These are phyloP conservation scores for Anticlea derivata DNA, from an alignment of 2,888 invertebrate species.

Conservation along the genomic window DNA sequence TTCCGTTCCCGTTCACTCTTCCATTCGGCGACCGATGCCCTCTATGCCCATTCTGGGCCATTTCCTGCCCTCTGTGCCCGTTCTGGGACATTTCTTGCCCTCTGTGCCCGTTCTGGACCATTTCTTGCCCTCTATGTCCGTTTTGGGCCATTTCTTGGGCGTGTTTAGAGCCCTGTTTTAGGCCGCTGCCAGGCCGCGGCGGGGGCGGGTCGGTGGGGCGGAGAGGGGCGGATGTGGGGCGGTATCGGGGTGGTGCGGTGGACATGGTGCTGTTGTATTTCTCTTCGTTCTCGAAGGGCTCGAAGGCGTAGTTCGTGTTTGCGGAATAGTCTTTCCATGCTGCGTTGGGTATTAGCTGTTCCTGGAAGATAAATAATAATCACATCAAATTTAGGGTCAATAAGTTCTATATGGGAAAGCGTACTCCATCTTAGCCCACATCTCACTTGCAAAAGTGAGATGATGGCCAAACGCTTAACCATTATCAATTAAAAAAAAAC, in stretches of 20 bases:
- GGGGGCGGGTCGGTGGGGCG: conserved; percentile 56
- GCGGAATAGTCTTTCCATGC: conserved; percentile 96
- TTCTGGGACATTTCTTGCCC: not conserved
- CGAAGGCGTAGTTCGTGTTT: conserved; percentile 95
- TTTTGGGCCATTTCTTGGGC: conserved; percentile 3
- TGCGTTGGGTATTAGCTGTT: conserved; percentile 91
- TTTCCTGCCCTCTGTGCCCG: conserved; percentile 18
- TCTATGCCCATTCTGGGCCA: conserved; percentile 25
- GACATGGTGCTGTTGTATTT: conserved; percentile 77
- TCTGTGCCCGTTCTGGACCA: conserved; percentile 18
- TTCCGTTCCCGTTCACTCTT: conserved; percentile 31
- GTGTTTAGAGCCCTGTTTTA: conserved; percentile 7
- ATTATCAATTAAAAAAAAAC: too few relatives aligned
- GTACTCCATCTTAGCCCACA: too few relatives aligned
- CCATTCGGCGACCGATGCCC: conserved; percentile 20
- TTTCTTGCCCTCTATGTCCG: conserved; percentile 17
- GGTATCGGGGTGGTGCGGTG: conserved; percentile 47
- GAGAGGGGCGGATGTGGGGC: conserved; percentile 29
- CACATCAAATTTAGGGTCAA: too few relatives aligned
- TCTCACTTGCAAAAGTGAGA: too few relatives aligned
- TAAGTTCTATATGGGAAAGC: too few relatives aligned
- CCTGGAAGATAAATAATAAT: conserved; percentile 76
- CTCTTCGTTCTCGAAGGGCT: conserved; percentile 93
- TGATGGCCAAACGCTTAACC: too few relatives aligned
- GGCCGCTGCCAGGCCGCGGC: conserved; percentile 33